Percentiles rank a stretch among this genome's conserved stretches.
Conservation (phyloP, 2,113 vertebrate species). For the Gymnorhina tibicen region DNA sequence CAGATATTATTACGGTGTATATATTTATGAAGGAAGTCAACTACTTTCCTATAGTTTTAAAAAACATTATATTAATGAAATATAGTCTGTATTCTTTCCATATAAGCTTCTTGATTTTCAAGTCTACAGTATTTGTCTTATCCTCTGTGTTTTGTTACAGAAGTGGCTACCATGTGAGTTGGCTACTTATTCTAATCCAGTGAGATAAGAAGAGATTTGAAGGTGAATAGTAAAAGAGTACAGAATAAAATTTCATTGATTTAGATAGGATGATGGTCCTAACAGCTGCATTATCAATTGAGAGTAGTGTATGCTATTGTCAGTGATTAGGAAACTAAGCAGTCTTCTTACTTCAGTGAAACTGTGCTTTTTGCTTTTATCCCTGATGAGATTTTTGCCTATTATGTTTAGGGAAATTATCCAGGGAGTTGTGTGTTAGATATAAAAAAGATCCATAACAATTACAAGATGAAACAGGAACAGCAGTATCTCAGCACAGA, state of each 20-base stretch:
- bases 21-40: background rate
- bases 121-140: background rate
- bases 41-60: background rate
- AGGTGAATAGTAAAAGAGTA: background rate
- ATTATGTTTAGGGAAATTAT: background rate
- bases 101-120: background rate
- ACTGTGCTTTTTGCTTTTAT: background rate
- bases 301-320: background rate
- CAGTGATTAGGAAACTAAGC: background rate
- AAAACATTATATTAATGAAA: background rate
- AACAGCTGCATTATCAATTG: background rate
- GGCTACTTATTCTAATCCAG: background rate
- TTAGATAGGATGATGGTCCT: background rate
- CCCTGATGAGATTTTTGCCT: background rate
- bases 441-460: background rate
- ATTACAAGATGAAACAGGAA: background rate
- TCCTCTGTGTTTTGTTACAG: background rate
- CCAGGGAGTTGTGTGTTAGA: background rate
- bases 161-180: background rate
- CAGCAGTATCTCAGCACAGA: background rate
- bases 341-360: background rate
- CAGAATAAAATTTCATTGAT: background rate
- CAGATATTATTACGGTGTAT: background rate
- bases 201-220: background rate
- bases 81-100: background rate